A percentile compares a stretch with the other conserved stretches of the same genome.
Evolutionary conservation across 1,140 invertebrate species (phyloP).

Genomic region (Centruroides vittatus): DNA sequence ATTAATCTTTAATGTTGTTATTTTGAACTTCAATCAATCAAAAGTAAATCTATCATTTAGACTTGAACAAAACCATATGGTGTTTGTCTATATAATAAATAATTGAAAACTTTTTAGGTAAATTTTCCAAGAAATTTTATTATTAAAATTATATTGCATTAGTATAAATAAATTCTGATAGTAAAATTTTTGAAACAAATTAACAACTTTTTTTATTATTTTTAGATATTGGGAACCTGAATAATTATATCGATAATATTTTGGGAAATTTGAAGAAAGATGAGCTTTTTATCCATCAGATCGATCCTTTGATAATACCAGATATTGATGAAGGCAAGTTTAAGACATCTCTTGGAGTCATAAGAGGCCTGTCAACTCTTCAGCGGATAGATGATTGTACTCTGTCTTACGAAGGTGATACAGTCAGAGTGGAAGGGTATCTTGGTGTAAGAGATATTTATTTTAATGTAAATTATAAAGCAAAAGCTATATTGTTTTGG

Average conservation of each 20-base stretch:
- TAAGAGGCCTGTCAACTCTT: constrained; percentile 8
- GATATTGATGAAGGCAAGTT: constrained; percentile 10
- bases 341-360: neutral
- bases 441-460: constrained; percentile 7
- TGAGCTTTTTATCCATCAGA: constrained; percentile 2
- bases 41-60: too few species aligned
- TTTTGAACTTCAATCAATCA: too few species aligned
- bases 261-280: constrained; percentile 6
- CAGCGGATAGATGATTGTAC: constrained; percentile 12
- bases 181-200: too few species aligned
- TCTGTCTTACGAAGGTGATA: constrained; percentile 7
- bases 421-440: constrained; percentile 2
- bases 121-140: too few species aligned
- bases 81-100: too few species aligned
- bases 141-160: too few species aligned
- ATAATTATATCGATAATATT: constrained; percentile 10
- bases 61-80: too few species aligned
- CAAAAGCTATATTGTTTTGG: constrained; percentile 14
- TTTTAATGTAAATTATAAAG: constrained; percentile 4
- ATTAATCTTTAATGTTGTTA: too few species aligned
- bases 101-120: too few species aligned
- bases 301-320: constrained; percentile 10
- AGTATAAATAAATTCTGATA: too few species aligned
- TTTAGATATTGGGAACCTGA: constrained; percentile 5
- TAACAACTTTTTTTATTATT: too few species aligned